Evolutionary conservation across 2,113 vertebrate species (phyloP).

Genomic region (pig (Sus scrofa)): T2T-Sscrofa CM000819.6:73311001-73311500

Average conservation of each 20-base stretch:
- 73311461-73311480: neutral
- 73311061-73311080: conserved; percentile 40
- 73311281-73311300: neutral
- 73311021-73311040: neutral
- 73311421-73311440: conserved; percentile 20
- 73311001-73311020: neutral
- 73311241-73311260: neutral
- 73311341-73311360: conserved; percentile 26
- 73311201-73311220: conserved; percentile 4
- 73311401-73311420: neutral
- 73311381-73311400: neutral
- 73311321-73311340: neutral
- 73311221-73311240: conserved; percentile 27
- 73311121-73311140: neutral
- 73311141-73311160: neutral
- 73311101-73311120: neutral
- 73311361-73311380: neutral
- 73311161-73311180: neutral
- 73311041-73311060: neutral
- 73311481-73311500: neutral
- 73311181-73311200: neutral
- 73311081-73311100: neutral
- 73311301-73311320: neutral
- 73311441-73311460: neutral
- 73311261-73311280: neutral